Percentiles rank a stretch among this genome's conserved stretches.
These are phyloP conservation scores for Apodemus speciosus DNA, from an alignment of 2,113 vertebrate genomes.

Conservation along the genomic window DNA sequence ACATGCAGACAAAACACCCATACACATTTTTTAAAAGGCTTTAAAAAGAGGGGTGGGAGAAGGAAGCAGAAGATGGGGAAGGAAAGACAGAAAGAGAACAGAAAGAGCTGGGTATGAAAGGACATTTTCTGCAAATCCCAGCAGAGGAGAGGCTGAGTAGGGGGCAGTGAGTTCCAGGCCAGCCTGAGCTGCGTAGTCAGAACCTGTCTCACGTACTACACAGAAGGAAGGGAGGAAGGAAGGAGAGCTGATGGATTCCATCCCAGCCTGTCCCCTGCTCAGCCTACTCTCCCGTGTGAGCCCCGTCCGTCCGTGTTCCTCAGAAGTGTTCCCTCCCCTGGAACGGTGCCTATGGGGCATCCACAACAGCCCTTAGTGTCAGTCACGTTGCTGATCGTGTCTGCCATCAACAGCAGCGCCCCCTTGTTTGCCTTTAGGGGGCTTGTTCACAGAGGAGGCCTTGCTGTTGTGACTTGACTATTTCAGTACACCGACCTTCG, in stretches of 20 bases:
- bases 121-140: background rate
- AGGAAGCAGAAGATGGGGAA: background rate
- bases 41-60: background rate
- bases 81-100: too few relatives aligned
- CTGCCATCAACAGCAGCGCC: too few relatives aligned
- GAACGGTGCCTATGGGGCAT: background rate
- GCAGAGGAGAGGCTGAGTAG: background rate
- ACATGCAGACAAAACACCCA: background rate
- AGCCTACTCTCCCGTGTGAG: background rate
- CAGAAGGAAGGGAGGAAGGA: background rate
- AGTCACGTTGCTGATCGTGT: background rate
- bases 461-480: background rate
- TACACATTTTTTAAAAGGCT: background rate
- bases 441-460: background rate
- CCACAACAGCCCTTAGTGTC: background rate
- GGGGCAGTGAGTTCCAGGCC: background rate
- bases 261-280: background rate
- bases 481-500: background rate
- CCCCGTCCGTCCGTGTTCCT: background rate
- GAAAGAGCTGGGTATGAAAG: background rate
- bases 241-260: background rate
- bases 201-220: background rate
- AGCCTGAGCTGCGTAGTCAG: background rate
- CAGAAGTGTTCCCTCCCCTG: background rate
- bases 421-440: background rate